Evolutionary conservation across 1,140 invertebrate genomes (phyloP), one percentile per base, ranked within the genome.

Genomic region (Drosophila bocqueti): DNA sequence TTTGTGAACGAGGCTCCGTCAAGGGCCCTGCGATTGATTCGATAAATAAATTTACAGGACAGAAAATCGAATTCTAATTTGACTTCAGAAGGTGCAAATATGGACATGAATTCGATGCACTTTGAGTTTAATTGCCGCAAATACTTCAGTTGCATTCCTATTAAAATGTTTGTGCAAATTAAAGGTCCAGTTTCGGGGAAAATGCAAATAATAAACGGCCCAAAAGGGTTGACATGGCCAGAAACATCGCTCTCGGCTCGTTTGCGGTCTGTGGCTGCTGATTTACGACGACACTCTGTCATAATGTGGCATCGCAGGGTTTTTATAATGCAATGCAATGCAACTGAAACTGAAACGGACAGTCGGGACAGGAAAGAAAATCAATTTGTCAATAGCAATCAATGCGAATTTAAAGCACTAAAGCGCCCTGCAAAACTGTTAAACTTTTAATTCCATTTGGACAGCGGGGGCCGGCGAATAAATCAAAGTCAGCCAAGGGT

Each of bases 401-500:
- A 74, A 73, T 73, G 68, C 68, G 68, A 73, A 62, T 60, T 84
- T 74, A 65, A 81, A 81, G 74, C 62, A 61, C 66, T 73, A 60
- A 62, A 61, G 73, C 66, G 43, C 18, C 26, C 31, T 38, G 24
- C 68, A 60, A 73, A 73, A 40, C 68, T 77, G 82, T 85, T 81
- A 63, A 85, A 75, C 82, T 86, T 85, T 85, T 85, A 85, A 85
- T 85, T 86, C 83, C 82, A 85, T 85, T 85, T 78, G 78, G 62
- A 63, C 79, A 50, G 64, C 52, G 71, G 68, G 78, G 76, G 69
- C 74, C 74, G 69, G 61, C 82, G 81, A 85, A 85, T 85, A 85
- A 85, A 85, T 85, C 82, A 85, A 85, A 85, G 82, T 85, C 68
- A 71, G 46, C 59, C 62, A 42, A 65, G 66, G 60, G 63, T 29